Percentiles rank a stretch among this genome's conserved stretches.
These are phyloP conservation scores for Ctenodactylus gundi DNA, from an alignment of 2,113 vertebrate genomes.

Conservation along the genomic window DNA sequence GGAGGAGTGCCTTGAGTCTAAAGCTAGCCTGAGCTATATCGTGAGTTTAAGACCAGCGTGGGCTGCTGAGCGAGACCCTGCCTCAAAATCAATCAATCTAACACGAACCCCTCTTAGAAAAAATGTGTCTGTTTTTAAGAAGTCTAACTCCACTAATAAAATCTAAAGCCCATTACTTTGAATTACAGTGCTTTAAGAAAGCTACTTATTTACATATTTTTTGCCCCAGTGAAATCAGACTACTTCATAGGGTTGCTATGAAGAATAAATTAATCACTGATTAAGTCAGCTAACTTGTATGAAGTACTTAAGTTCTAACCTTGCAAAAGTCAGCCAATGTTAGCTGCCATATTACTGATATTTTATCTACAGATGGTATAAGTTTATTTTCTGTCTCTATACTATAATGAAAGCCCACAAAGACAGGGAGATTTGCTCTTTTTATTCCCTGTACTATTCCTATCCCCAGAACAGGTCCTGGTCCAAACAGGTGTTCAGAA, in stretches of 20 bases:
- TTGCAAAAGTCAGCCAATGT: background rate
- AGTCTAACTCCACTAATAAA: background rate
- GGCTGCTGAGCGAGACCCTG: too few species aligned
- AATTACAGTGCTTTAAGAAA: background rate
- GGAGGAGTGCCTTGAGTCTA: too few species aligned
- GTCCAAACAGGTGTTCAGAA: background rate
- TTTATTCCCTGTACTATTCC: background rate
- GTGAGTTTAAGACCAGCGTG: too few species aligned
- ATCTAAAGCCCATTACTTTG: background rate
- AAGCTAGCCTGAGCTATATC: too few species aligned
- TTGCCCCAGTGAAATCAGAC: background rate
- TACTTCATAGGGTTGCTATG: background rate
- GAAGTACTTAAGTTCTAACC: background rate
- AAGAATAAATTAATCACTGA: slow-evolving; percentile 7
- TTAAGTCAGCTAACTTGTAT: background rate
- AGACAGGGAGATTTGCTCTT: background rate
- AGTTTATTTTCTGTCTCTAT: background rate
- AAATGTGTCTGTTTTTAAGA: background rate
- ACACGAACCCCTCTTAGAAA: background rate
- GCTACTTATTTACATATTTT: background rate
- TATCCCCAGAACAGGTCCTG: background rate
- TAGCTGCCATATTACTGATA: background rate
- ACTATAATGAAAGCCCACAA: background rate
- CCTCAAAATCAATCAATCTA: too few species aligned
- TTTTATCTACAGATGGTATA: background rate